These are phyloP conservation scores for Phragmatobia fuliginosa DNA, from an alignment of 2,888 invertebrate genomes.

Conservation along the genomic window DNA sequence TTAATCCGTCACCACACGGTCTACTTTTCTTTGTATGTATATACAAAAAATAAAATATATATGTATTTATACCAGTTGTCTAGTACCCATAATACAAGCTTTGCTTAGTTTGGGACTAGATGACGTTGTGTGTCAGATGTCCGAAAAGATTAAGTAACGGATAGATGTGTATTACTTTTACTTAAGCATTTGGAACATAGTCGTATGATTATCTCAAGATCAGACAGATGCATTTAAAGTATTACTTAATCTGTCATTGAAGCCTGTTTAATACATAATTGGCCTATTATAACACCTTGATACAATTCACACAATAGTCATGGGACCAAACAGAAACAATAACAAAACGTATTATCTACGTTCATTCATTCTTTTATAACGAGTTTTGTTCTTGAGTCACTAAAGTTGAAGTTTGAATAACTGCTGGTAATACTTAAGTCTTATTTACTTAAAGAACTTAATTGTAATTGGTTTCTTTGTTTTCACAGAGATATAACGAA, in stretches of 20 bases:
- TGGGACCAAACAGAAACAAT: conserved; percentile 30
- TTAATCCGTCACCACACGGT: too few relatives aligned
- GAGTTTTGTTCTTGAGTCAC: not conserved
- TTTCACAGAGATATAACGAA: conserved; percentile 31
- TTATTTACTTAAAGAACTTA: conserved; percentile 16
- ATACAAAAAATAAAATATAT: too few relatives aligned
- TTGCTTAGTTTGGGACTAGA: too few relatives aligned
- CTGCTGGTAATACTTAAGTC: not conserved
- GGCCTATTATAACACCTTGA: conserved; percentile 49
- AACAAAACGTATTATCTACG: conserved; percentile 23
- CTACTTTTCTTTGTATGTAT: too few relatives aligned
- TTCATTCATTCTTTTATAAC: not conserved
- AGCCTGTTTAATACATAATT: conserved; percentile 48
- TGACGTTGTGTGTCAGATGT: too few relatives aligned
- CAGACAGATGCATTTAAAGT: conserved; percentile 27
- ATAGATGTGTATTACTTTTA: not conserved
- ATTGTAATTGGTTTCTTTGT: conserved; percentile 37
- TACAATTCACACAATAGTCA: conserved; percentile 58
- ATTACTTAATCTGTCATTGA: conserved; percentile 49
- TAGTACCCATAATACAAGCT: too few relatives aligned
- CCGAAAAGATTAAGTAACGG: not conserved
- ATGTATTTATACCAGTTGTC: too few relatives aligned
- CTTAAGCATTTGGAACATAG: not conserved
- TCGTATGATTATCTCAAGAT: conserved; percentile 15
- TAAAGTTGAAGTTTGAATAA: conserved; percentile 20